Percentiles rank a stretch among this genome's conserved stretches.
Conservation (phyloP, 2,888 invertebrate genomes). For the Drosophila pseudotakahashii region DNA sequence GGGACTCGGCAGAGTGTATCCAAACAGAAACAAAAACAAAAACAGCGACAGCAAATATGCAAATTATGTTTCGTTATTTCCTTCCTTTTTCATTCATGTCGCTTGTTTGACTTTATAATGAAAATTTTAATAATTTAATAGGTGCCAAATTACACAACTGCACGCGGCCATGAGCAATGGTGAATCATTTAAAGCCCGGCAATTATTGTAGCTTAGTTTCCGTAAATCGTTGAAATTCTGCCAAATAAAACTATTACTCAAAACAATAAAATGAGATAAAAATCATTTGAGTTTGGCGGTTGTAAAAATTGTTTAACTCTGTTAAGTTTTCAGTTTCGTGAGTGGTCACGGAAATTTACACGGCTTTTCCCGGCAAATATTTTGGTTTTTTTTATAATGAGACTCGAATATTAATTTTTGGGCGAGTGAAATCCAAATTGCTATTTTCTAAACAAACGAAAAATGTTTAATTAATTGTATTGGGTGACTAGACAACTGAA, state of each 20-base stretch:
- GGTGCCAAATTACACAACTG: constrained; percentile 34
- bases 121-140: constrained; percentile 63
- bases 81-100: constrained; percentile 22
- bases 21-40: constrained; percentile 10
- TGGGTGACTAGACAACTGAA: constrained; percentile 22
- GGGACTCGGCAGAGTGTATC: constrained; percentile 25
- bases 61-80: constrained; percentile 46
- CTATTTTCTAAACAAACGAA: constrained; percentile 1
- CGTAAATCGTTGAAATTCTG: not conserved
- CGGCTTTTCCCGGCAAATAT: too few species aligned
- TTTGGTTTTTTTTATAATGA: too few species aligned
- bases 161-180: constrained; percentile 24
- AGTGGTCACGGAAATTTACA: not conserved
- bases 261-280: not conserved
- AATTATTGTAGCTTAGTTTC: constrained; percentile 37
- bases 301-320: not conserved
- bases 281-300: not conserved
- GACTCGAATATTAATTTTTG: constrained; percentile 1
- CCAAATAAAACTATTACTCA: constrained; percentile 2
- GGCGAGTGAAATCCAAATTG: not conserved
- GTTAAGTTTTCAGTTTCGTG: not conserved
- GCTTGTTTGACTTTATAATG: constrained; percentile 68
- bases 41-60: constrained; percentile 39
- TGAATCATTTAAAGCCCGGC: constrained; percentile 46
- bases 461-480: constrained; percentile 30